Base-by-base conservation (phyloP, 1,140 invertebrate species). In the Halictus rubicundus region DNA sequence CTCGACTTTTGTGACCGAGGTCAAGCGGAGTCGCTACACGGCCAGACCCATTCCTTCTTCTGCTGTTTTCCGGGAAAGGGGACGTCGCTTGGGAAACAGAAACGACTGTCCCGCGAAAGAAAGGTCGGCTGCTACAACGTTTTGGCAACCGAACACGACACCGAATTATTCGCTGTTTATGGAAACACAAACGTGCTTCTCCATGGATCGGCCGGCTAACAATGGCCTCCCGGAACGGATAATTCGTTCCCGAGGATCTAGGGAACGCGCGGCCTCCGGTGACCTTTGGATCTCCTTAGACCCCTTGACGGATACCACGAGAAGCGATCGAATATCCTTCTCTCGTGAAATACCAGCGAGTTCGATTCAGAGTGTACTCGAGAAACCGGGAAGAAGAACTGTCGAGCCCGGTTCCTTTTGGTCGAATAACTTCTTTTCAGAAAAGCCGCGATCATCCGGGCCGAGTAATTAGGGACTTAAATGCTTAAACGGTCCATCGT, bases 91-190 rank as follows among this genome's bases (percentile, higher is more conserved):
- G 39, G 39, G n/a, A 49, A 39, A 42, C 39, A 39, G n/a, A n/a
- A 46, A 12, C 5, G 21, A 7, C 7, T 2, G 19, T 57, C 21
- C 27, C 23, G 23, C 19, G 1, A 37, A 23, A 16, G 52, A 54
- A 39, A 49, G n/a, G 39, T 27, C n/a, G n/a, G n/a, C 12, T 12
- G 57, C 19, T 32, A 69, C 74, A 77, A 60, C 59, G 65, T 57
- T 16, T 77, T 6, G 74, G 12, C 60, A 27, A 42, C 49, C 27
- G 49, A n/a, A n/a, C n/a, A 39, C 68, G 39, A 42, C 42, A 63
- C 59, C 76, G 32, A 78, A 78, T 71, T 78, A 78, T 78, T 78
- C 46, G 59, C 76, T 42, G 68, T 78, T 78, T 78, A 66, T 52
- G 60, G 76, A 72, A 76, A 81, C 60, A 37, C 65, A 25, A n/a